phyloP scores from a whole-genome alignment of 2,113 vertebrate genomes.

The Danionella cerebrum region DNA sequence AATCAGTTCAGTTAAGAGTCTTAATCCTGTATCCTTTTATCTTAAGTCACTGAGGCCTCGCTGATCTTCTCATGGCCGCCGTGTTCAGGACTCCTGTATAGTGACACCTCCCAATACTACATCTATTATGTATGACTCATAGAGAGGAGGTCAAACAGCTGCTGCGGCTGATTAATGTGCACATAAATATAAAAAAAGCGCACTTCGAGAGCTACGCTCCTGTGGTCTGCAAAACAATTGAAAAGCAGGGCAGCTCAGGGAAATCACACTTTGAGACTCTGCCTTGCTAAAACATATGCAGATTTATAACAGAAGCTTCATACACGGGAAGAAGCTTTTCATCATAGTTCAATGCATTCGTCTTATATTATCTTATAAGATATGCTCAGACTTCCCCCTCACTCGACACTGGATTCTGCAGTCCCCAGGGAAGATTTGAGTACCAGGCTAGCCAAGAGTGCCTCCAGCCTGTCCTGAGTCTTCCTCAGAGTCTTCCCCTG shows the following conservation, averaged over 20 bases:
- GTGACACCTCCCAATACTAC: conserved; percentile 37
- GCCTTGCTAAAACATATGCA: conserved; percentile 24
- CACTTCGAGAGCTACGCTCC: conserved; percentile 39
- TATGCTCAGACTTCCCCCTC: too few relatives aligned
- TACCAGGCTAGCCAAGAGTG: too few relatives aligned
- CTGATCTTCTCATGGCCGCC: conserved; percentile 13
- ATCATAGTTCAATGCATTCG: background rate
- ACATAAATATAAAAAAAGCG: conserved; percentile 48
- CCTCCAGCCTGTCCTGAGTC: too few relatives aligned
- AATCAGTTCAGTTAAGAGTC: conserved; percentile 17
- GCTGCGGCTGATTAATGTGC: conserved; percentile 45
- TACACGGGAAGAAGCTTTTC: conserved; percentile 20
- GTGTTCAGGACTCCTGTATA: conserved; percentile 13
- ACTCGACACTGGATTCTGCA: too few relatives aligned
- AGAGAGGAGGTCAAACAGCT: conserved; percentile 49
- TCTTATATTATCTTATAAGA: background rate
- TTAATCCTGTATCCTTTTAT: conserved; percentile 34
- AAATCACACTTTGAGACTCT: conserved; percentile 29
- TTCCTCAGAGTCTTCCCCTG: too few relatives aligned
- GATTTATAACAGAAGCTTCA: conserved; percentile 17
- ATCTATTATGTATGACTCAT: conserved; percentile 50
- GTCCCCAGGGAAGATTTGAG: too few relatives aligned
- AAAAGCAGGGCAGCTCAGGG: conserved; percentile 20
- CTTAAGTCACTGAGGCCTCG: conserved; percentile 15
- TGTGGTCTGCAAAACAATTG: conserved; percentile 48